Conservation (phyloP, 2,113 vertebrate genomes). For the Catharus minimus region DNA sequence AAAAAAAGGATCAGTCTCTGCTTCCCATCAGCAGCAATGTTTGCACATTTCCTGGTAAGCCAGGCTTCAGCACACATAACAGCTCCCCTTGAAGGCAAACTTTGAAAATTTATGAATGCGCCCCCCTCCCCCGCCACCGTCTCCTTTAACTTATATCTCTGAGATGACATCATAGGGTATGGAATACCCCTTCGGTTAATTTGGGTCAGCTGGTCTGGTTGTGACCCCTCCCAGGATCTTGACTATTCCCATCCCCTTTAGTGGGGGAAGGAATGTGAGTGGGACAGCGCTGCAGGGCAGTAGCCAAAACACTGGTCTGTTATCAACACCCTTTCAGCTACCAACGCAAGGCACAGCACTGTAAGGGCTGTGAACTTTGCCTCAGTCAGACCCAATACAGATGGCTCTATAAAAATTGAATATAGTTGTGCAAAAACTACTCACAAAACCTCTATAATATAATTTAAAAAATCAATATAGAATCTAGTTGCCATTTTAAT, state of each 20-base stretch:
- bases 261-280: background rate
- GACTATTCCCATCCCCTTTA: background rate
- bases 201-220: background rate
- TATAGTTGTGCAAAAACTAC: background rate
- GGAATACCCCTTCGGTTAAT: background rate
- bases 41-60: background rate
- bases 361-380: no score
- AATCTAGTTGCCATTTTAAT: background rate
- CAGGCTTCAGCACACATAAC: fast-evolving
- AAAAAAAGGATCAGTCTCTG: background rate
- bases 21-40: background rate
- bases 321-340: background rate
- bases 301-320: background rate
- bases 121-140: no score
- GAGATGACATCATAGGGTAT: background rate
- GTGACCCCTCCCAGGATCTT: background rate
- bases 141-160: background rate
- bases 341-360: background rate
- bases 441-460: background rate
- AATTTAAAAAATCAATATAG: background rate
- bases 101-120: background rate
- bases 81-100: background rate
- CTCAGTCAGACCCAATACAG: background rate
- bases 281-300: background rate
- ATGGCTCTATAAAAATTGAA: background rate